phyloP scores from a whole-genome alignment of 2,888 invertebrate species.

The Clunio marinus region DNA sequence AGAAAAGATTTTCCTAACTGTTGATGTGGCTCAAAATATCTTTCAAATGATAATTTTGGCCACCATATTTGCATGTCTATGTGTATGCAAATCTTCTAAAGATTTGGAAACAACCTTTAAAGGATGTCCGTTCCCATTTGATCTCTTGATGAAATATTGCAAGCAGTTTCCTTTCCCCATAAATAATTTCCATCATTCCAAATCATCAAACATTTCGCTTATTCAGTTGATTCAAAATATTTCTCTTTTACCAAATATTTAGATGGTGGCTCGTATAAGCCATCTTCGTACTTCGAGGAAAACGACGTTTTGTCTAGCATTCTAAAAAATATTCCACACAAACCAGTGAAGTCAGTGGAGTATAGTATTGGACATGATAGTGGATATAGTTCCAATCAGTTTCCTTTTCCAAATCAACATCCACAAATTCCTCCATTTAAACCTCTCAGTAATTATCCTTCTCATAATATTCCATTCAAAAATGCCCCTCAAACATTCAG shows the following conservation, averaged over 20 bases:
- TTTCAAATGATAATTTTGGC: too few species aligned
- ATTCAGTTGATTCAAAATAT: neutral
- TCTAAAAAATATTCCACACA: conserved; percentile 30
- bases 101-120: too few species aligned
- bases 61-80: too few species aligned
- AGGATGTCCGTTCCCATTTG: too few species aligned
- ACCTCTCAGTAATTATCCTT: conserved; percentile 14
- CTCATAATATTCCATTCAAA: neutral
- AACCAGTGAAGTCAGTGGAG: conserved; percentile 30
- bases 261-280: conserved; percentile 18
- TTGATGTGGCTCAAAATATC: too few species aligned
- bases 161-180: neutral
- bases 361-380: neutral
- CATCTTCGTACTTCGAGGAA: neutral
- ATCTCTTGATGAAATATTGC: too few species aligned
- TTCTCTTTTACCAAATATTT: neutral
- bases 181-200: neutral
- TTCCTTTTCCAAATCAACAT: conserved; percentile 5
- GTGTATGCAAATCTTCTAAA: too few species aligned
- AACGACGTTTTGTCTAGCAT: conserved; percentile 19
- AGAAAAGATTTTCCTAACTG: too few species aligned
- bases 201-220: too few species aligned
- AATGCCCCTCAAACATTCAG: neutral
- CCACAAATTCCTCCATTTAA: conserved; percentile 19
- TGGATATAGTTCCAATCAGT: conserved; percentile 15